Evolutionary conservation across 2,797 vertebrate genomes (phyloP), one percentile per base, ranked within the genome.

Genomic region (Phyllotis vaccarum): DNA sequence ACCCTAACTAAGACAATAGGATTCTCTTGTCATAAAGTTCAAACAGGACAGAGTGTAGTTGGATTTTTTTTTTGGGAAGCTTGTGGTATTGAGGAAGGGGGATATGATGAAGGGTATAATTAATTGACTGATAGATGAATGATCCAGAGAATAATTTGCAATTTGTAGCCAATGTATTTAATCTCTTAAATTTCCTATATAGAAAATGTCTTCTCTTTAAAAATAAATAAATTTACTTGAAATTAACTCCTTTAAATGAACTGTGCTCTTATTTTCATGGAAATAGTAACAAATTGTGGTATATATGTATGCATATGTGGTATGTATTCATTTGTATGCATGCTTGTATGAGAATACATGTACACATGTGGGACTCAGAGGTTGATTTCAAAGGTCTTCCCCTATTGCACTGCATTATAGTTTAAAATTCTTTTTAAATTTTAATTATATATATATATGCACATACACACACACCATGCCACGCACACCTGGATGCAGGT

Each of bases 121-220:
- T 94, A 96, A 94, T 96, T 94, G 95, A 94, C 52, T 95, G 91
- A 96, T 34, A 95, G 89, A 85, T 82, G 56, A 94, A 43, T 94
- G 49, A 96, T 94, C 31, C 76, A 64, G 81, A 93, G 66, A 96
- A 90, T 96, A 96, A 95, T 68, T 68, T 93, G 52, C 43, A 66
- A 72, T 70, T 86, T 94, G 68, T 74, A 89, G 68, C 24, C 68
- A 92, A n/a, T 82, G 94, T 95, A 79, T 82, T 82, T 95, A 97
- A 78, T 60, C 24, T 90, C 74, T 93, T 86, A 89, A 91, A 70
- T 97, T 93, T 92, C 37, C 37, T 92, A 75, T 62, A 81, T 56
- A 93, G 62, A 93, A 27, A 21, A 95, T 89, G 92, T 96, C 56
- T 96, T 52, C 70, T 94, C 66, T 96, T 97, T 95, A 95, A 93